A percentile compares a stretch with the other conserved stretches of the same genome.
phyloP scores from a whole-genome alignment of 1,140 invertebrate species.

The Eulimnadia texana region DNA sequence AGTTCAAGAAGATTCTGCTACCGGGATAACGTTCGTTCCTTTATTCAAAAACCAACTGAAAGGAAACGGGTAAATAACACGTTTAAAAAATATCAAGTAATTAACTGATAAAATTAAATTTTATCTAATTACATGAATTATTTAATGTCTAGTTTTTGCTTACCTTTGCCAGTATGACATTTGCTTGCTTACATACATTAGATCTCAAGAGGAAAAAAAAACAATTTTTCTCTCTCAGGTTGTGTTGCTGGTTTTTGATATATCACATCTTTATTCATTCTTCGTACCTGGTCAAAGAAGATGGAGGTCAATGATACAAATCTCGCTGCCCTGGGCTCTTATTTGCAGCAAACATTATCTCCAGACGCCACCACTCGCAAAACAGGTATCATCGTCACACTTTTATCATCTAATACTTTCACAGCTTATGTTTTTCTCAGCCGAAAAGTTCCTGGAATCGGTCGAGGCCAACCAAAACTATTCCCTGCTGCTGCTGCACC shows the following conservation, averaged over 20 bases:
- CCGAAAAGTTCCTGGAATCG: conserved; percentile 82
- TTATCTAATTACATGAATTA: too few species aligned
- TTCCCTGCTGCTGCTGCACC: conserved; percentile 63
- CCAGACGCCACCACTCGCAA: conserved; percentile 61
- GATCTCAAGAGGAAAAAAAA: too few species aligned
- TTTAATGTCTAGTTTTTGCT: too few species aligned
- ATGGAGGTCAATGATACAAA: conserved; percentile 77
- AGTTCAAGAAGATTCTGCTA: not conserved
- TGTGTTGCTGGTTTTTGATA: too few species aligned
- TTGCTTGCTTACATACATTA: too few species aligned
- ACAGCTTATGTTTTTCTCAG: conserved; percentile 39
- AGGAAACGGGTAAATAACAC: too few species aligned
- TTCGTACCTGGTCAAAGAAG: not conserved
- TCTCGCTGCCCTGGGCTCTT: conserved; percentile 58
- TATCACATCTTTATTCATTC: too few species aligned
- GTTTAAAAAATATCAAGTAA: too few species aligned
- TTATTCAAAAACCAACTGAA: too few species aligned
- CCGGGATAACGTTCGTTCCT: not conserved
- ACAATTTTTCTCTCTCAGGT: too few species aligned
- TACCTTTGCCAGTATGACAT: too few species aligned
- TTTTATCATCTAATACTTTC: not conserved
- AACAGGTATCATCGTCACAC: conserved; percentile 48
- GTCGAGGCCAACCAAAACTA: conserved; percentile 85
- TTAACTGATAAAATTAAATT: too few species aligned
- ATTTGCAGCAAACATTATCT: conserved; percentile 77